Base-by-base conservation (phyloP, 2,113 vertebrate genomes). In the Lota lota region DNA sequence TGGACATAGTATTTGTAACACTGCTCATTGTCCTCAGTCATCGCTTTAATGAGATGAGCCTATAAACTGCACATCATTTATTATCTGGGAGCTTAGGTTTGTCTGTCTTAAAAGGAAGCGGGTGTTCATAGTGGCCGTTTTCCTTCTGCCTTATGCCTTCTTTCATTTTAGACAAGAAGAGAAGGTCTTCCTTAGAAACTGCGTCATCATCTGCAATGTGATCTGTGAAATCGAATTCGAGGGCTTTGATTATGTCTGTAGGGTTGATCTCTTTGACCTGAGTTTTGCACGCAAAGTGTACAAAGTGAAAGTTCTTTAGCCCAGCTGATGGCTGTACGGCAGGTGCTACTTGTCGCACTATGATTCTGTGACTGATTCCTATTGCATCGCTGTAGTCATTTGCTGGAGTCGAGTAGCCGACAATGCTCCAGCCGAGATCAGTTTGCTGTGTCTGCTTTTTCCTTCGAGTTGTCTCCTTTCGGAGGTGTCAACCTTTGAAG, bases 371-470 rank as follows among this genome's bases (percentile, higher is more conserved):
- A 53, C 73, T 68, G 54, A 19, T 61, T 72, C 69, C 69, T 64
- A 68, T 61, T 65, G 18, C 22, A 65, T 73, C 66, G 2, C n/a
- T 3, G 2, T 16, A 61, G n/a, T 72, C 47, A 61, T 1, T 73
- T 47, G 54, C 61, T 51, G 66, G 47, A 56, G 36, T 36, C 1
- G 66, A 69, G 22, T 40, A 65, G 15, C 70, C 57, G 2, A 77
- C 33, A 0, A 69, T 77, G 22, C 64, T 73, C 75, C 66, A 77
- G 66, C 66, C 66, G 2, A 77, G 66, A 21, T 72, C 70, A 2
- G 69, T 72, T 22, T 19, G 12, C 47, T 72, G 69, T 56, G 65
- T 24, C 24, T 24, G 24, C 4, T 24, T 24, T 4, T 24, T 24
- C 24, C 24, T 24, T 24, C 24, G 24, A 24, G 24, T 4, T 24